Evolutionary conservation across 1,140 invertebrate species (phyloP).

Genomic region (Polypedilum vanderplanki): DNA sequence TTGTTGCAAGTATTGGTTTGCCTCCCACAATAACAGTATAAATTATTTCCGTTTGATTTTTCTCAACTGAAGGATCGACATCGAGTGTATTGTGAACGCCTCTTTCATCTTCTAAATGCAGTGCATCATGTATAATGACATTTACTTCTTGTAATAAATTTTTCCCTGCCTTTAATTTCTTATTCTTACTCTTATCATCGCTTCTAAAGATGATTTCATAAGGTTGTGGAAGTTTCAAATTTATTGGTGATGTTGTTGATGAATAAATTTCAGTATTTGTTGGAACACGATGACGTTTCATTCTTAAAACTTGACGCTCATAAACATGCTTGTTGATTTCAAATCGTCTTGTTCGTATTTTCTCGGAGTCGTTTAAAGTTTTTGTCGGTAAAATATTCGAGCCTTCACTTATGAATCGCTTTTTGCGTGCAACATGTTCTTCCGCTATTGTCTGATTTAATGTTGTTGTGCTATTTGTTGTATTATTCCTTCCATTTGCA

Average conservation of each 20-base stretch:
- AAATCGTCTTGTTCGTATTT: not conserved
- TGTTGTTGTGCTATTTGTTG: no score
- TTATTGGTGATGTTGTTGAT: not conserved
- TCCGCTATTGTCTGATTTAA: not conserved
- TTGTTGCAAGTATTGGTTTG: constrained; percentile 64
- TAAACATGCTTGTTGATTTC: constrained; percentile 22
- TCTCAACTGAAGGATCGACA: constrained; percentile 33
- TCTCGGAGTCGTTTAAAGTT: not conserved
- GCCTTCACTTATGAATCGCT: not conserved
- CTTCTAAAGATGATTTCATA: not conserved
- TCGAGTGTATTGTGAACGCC: not conserved
- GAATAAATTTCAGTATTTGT: not conserved
- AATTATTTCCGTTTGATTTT: constrained; percentile 50
- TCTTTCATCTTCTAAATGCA: not conserved
- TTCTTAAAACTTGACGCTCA: constrained; percentile 21
- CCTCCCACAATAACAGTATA: constrained; percentile 72
- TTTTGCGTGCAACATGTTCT: not conserved
- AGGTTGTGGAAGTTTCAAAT: not conserved
- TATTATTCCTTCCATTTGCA: not conserved
- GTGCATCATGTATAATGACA: not conserved
- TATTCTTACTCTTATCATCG: not conserved
- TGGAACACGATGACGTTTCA: constrained; percentile 4
- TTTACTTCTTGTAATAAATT: not conserved
- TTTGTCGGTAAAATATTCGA: not conserved
- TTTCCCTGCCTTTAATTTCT: not conserved